Evolutionary conservation across 1,140 invertebrate species (phyloP).

Genomic region (Philopotamus ludificatus): DNA sequence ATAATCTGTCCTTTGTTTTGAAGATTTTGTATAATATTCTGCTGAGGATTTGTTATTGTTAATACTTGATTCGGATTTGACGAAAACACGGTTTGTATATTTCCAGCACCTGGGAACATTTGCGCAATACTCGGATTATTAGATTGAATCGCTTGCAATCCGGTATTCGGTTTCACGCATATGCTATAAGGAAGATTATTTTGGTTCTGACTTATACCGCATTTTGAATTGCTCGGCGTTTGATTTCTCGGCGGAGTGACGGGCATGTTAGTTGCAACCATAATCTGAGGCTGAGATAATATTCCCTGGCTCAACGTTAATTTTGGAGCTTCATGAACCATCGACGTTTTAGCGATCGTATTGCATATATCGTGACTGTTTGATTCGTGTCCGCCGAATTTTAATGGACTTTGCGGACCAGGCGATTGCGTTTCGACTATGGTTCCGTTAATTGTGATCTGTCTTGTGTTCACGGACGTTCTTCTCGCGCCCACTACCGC

Average conservation of each 20-base stretch:
- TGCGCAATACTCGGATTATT: constrained; percentile 51
- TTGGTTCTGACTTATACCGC: constrained; percentile 29
- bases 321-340: constrained; percentile 30
- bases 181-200: constrained; percentile 51
- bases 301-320: constrained; percentile 40
- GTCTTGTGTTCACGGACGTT: constrained; percentile 55
- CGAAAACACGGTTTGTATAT: constrained; percentile 53
- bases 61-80: constrained; percentile 54
- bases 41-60: constrained; percentile 52
- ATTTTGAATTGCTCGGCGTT: constrained; percentile 36
- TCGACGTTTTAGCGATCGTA: constrained; percentile 23
- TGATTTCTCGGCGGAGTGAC: constrained; percentile 52
- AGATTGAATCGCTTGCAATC: constrained; percentile 51
- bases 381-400: constrained; percentile 20
- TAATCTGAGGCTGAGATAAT: constrained; percentile 53
- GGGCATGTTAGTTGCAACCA: constrained; percentile 54
- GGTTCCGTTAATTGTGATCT: constrained; percentile 56
- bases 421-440: constrained; percentile 56
- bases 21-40: constrained; percentile 48
- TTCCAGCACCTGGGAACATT: constrained; percentile 49
- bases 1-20: constrained; percentile 51
- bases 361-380: constrained; percentile 21
- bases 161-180: constrained; percentile 53
- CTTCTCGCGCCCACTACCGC: constrained; percentile 52
- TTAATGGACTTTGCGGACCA: constrained; percentile 44